These are phyloP conservation scores for Melierax canorus DNA, from an alignment of 2,113 vertebrate species.

Conservation along the genomic window DNA sequence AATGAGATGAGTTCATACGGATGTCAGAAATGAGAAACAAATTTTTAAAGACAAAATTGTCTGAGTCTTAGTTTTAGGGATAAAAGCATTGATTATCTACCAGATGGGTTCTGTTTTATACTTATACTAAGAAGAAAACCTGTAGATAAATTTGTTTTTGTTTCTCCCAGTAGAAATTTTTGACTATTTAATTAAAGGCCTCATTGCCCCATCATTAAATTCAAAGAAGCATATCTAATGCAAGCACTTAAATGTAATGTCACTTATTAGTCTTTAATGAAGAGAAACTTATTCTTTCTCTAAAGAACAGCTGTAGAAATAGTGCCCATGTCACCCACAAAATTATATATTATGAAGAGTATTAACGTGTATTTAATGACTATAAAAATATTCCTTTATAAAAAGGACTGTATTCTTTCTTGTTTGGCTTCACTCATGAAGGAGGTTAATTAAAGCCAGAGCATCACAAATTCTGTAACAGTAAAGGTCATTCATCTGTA, in stretches of 20 bases:
- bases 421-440: neutral
- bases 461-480: neutral
- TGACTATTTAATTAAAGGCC: slow-evolving; percentile 85
- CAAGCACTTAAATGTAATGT: slow-evolving; percentile 82
- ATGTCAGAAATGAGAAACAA: neutral
- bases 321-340: slow-evolving; percentile 74
- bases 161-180: slow-evolving; percentile 80
- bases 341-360: slow-evolving; percentile 66
- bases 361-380: slow-evolving; percentile 68
- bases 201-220: slow-evolving; percentile 86
- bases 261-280: slow-evolving; percentile 86
- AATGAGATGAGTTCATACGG: neutral
- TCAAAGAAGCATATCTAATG: slow-evolving; percentile 86
- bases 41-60: neutral
- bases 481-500: neutral
- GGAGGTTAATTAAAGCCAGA: slow-evolving; percentile 58
- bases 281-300: slow-evolving; percentile 79
- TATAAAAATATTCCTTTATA: slow-evolving; percentile 48
- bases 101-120: slow-evolving; percentile 59
- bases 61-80: neutral
- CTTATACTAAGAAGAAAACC: slow-evolving; percentile 21
- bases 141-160: slow-evolving; percentile 78
- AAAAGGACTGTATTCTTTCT: neutral
- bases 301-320: slow-evolving; percentile 79
- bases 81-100: slow-evolving; percentile 29